A percentile compares a stretch with the other conserved stretches of the same genome.
Evolutionary conservation across 2,888 invertebrate species (phyloP).

Genomic region (Chrysodeixis includens): DNA sequence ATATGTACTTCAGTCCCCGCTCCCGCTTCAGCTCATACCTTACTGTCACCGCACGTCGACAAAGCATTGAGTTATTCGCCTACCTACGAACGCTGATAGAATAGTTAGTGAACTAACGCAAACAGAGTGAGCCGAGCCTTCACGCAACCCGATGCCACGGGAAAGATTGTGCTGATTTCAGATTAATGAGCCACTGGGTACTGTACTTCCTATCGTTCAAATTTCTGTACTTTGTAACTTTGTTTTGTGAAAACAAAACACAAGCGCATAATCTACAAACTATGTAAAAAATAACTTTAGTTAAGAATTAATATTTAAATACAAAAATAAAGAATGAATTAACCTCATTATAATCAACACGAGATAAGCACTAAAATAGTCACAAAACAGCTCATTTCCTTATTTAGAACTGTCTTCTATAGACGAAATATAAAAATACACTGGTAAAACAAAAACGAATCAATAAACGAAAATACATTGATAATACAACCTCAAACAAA

Average conservation of each 20-base stretch:
- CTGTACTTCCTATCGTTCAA: neutral
- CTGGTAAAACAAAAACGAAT: too few relatives aligned
- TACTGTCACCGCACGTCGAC: slow-evolving; percentile 38
- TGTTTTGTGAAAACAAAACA: too few relatives aligned
- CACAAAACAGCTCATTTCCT: too few relatives aligned
- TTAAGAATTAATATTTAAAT: too few relatives aligned
- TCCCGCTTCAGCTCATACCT: slow-evolving; percentile 21
- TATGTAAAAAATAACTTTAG: too few relatives aligned
- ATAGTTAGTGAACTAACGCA: slow-evolving; percentile 63
- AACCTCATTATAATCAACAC: too few relatives aligned
- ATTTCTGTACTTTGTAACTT: too few relatives aligned
- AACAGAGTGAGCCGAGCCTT: slow-evolving; percentile 58
- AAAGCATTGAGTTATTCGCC: slow-evolving; percentile 69
- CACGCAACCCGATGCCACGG: slow-evolving; percentile 45
- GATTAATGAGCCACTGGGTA: slow-evolving; percentile 16
- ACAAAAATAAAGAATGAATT: too few relatives aligned
- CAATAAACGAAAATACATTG: neutral
- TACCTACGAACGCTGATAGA: slow-evolving; percentile 65
- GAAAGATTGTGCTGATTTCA: slow-evolving; percentile 41
- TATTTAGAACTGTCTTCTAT: too few relatives aligned
- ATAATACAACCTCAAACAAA: neutral
- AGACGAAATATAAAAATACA: too few relatives aligned
- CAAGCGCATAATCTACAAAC: too few relatives aligned
- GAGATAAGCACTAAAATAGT: too few relatives aligned
- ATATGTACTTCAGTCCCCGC: slow-evolving; percentile 3